Evolutionary conservation across 1,140 invertebrate genomes (phyloP).

Genomic region (Heterodera schachtii): DNA sequence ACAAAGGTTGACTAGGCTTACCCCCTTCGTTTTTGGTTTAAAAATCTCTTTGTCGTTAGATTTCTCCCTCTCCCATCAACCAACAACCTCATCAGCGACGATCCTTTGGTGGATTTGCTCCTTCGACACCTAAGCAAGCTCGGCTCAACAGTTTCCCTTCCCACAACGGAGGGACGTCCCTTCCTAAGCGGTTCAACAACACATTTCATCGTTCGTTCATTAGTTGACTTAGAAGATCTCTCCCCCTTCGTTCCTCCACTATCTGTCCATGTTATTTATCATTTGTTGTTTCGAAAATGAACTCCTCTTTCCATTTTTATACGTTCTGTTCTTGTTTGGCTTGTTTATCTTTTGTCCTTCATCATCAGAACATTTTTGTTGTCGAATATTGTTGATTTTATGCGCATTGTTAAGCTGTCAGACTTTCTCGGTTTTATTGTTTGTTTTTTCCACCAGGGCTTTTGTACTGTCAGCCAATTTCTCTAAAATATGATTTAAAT

Average conservation of each 20-base stretch:
- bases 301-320: not conserved
- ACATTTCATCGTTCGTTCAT: conserved; percentile 18
- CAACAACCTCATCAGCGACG: conserved; percentile 6
- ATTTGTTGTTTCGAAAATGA: not conserved
- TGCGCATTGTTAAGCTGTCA: not conserved
- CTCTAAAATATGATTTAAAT: too few species aligned
- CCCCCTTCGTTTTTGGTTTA: not conserved
- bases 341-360: not conserved
- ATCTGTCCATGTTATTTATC: not conserved
- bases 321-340: not conserved
- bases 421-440: not conserved
- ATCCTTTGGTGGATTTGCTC: conserved; percentile 14
- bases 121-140: conserved; percentile 15
- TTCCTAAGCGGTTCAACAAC: conserved; percentile 21
- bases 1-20: conserved; percentile 15
- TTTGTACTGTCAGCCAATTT: too few species aligned
- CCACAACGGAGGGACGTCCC: conserved; percentile 1
- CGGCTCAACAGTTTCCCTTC: conserved; percentile 5
- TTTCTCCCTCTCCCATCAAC: not conserved
- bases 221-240: not conserved
- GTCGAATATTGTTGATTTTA: not conserved
- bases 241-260: not conserved
- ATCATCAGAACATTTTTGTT: not conserved
- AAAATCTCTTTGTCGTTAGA: not conserved
- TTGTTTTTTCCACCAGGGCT: not conserved